Base-by-base conservation (phyloP, 2,888 invertebrate species). In the Drosophila incognita region DNA sequence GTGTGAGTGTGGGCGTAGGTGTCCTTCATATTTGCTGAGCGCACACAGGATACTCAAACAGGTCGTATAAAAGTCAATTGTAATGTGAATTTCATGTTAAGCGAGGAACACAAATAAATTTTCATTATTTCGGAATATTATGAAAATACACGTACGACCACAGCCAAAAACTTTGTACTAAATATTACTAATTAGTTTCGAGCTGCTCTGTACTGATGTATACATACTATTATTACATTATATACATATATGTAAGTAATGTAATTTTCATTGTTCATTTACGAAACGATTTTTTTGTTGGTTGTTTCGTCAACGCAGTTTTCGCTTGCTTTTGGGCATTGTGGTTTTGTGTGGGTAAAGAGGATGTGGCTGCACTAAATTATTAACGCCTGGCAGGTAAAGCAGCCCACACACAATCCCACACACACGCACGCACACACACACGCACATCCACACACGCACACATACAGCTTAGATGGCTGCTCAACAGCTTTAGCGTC, bases 41-140 rank as follows among this genome's bases (percentile, higher is more conserved):
- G 54, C 27, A 46, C 40, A 51, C 49, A 59, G 69, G 40, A 65
- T 53, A 13, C 31, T 52, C 51, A 51, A 49, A 18, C 18, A 27
- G 31, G 69, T 54, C 71, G 59, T 72, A 79, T 74, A 79, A 81
- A 83, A 76, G 78, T 76, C 84, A 81, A 86, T 89, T 86, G 80
- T 83, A 89, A 86, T 86, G 86, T 70, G 76, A 83, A 71, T 82
- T 80, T 86, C 87, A 66, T 86, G 89, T 86, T 59, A 63, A 62
- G 63, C 24, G 59, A 59, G 21, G 27, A 35, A 70, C 63, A 68
- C 54, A 74, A 81, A 82, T 79, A 79, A 82, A 73, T 84, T 89
- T 71, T 42, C 46, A 75, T 70, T 59, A 36, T 46, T 58, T 40
- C 15, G 8, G 40, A 54, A 33, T 10, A 53, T 46, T 35, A 29